Conservation (phyloP, 2,113 vertebrate species). For the Rattus rattus region DNA sequence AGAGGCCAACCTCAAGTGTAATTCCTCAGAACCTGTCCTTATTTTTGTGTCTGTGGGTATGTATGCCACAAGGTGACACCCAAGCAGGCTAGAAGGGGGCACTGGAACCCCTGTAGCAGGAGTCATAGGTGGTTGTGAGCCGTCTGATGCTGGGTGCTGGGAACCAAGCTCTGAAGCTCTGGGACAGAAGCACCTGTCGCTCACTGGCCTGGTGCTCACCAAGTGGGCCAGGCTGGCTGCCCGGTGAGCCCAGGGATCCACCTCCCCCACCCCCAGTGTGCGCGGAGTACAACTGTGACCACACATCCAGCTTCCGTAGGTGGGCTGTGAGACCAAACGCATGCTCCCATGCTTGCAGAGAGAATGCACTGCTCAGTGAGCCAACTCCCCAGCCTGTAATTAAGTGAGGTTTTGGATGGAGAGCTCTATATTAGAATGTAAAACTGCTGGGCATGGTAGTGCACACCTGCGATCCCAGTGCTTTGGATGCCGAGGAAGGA, state of each 20-base stretch:
- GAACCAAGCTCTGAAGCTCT: background rate
- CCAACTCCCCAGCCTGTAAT: background rate
- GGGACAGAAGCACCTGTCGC: background rate
- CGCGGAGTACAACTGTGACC: background rate
- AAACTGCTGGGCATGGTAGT: background rate
- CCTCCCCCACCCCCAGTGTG: background rate
- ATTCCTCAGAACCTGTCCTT: background rate
- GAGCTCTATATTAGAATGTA: background rate
- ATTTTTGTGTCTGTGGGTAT: background rate
- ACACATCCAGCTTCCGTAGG: background rate
- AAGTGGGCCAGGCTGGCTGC: background rate
- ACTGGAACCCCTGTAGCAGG: background rate
- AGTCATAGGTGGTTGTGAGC: background rate
- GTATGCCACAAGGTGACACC: background rate
- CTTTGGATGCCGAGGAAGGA: background rate
- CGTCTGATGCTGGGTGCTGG: background rate
- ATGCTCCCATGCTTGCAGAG: background rate
- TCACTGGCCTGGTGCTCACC: background rate
- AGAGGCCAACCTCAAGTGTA: background rate
- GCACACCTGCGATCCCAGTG: background rate
- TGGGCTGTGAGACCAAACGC: background rate
- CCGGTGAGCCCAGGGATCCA: background rate
- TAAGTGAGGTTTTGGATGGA: background rate
- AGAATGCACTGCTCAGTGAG: accelerated
- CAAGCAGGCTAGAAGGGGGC: background rate